These are phyloP conservation scores for Aethes cnicana DNA, from an alignment of 2,888 invertebrate genomes.

Conservation along the genomic window DNA sequence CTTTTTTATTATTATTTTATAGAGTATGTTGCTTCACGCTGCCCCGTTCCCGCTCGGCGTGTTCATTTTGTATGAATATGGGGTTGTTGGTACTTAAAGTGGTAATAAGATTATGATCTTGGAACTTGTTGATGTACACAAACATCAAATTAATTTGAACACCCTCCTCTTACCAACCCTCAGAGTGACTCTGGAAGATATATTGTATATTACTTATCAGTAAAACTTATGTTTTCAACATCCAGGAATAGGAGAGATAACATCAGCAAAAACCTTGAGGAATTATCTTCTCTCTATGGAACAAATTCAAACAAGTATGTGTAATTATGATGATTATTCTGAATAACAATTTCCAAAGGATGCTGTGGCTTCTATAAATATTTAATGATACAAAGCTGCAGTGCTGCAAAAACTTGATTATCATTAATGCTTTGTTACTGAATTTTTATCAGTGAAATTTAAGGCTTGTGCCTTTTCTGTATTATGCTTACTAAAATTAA, in stretches of 20 bases:
- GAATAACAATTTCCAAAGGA: conserved; percentile 42
- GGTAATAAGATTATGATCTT: too few species aligned
- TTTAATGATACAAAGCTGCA: conserved; percentile 46
- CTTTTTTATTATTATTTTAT: too few species aligned
- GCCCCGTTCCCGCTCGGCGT: too few species aligned
- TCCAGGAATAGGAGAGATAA: conserved; percentile 78
- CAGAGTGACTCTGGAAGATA: not conserved
- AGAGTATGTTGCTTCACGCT: too few species aligned
- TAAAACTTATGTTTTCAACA: conserved; percentile 48
- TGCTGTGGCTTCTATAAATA: conserved; percentile 55
- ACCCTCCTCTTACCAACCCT: too few species aligned
- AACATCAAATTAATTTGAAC: too few species aligned
- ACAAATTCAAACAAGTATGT: conserved; percentile 77
- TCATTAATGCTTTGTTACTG: conserved; percentile 6
- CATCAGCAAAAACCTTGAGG: conserved; percentile 70
- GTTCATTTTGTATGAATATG: too few species aligned
- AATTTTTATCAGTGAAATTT: too few species aligned
- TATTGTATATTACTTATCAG: conserved; percentile 4
- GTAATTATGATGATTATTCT: conserved; percentile 47
- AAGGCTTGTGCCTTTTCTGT: too few species aligned
- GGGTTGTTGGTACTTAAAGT: too few species aligned
- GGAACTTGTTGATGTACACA: too few species aligned
- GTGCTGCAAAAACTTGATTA: conserved; percentile 13
- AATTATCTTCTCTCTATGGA: conserved; percentile 69
- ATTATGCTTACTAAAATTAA: too few species aligned